Base-by-base conservation (phyloP, 2,113 vertebrate species). In the Xiphias gladius region DNA sequence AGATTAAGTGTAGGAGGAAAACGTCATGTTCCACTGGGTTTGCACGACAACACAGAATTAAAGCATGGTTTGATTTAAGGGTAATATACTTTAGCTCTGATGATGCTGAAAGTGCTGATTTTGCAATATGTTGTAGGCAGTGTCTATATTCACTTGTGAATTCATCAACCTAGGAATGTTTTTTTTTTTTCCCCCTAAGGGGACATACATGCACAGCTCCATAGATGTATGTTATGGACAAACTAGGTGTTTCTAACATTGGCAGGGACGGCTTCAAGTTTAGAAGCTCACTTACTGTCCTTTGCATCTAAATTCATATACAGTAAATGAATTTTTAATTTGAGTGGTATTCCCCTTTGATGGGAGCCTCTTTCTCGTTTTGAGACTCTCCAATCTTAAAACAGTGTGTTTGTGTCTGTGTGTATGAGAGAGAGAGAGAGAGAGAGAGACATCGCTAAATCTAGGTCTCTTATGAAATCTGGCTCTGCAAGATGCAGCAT, bases 391-490 rank as follows among this genome's bases (percentile, higher is more conserved):
- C 35, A 54, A 30, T 63, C 69, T 69, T 59, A 68, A 28, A 64
- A 59, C 39, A 54, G 8, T 46, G 73, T 61, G 70, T 86, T 39
- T 76, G 61, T 24, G 71, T 50, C 62, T 54, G 24, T 37, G 48
- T n/a, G 67, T 30, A 20, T 32, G 20, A 62, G 5, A 30, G 46
- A 66, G 64, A 39, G 43, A 46, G 52, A 20, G 37, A 58, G 63
- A 67, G 73, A 76, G 6, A 54, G 66, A 84, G 63, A 67, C 46
- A 43, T 77, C n/a, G 1, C 69, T 74, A 81, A 84, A 93, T 91
- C 73, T 91, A 83, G 92, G 91, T 85, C 87, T 91, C 87, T 93
- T 90, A 92, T 86, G 86, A 91, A 92, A 92, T 89, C 73, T 80
- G 35, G 64, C 76, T 83, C 73, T 79, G 74, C 48, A 85, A 79